Base-by-base conservation (phyloP, 2,113 vertebrate genomes). In the Oreamnos americanus region DNA sequence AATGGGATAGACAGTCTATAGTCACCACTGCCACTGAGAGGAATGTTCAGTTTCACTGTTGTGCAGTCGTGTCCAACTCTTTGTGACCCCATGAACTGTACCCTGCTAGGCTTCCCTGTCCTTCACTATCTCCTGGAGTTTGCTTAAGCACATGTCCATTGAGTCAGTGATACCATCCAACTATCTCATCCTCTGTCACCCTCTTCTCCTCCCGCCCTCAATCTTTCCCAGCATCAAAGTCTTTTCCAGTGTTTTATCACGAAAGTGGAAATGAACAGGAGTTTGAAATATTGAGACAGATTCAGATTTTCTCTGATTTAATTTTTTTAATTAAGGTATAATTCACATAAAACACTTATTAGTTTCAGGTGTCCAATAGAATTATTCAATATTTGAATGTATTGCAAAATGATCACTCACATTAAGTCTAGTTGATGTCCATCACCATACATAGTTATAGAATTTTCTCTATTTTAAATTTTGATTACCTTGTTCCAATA, bases 241-340 rank as follows among this genome's bases (percentile, higher is more conserved):
- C n/a, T 74, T 39, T 74, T 74, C 67, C 36, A 39, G n/a, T 39
- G 67, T 23, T 74, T 23, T 21, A 74, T 74, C 67, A 60, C 17
- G 1, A 53, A 94, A 92, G 13, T 64, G 7, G 71, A 97, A 58
- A 49, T 49, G 39, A 25, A 45, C 17, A 85, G 45, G 30, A 96
- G 26, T 85, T 81, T 58, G 60, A 62, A 62, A 90, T 92, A 28
- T 23, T 78, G 49, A 92, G n/a, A 62, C 30, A 64, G 33, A 28
- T 95, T 92, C 78, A 45, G 26, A 49, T 87, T 57, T 89, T 84
- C 47, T 85, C 39, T 64, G n/a, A 15, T 33, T 86, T 67, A 57
- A 83, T 62, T 12, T 87, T 87, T 47, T 26, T 7, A 57, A 58
- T 71, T 49, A 36, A 85, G 14, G 7, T 93, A 28, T 36, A 76